Evolutionary conservation across 2,113 vertebrate species (phyloP).

Genomic region (Sylvietta virens): DNA sequence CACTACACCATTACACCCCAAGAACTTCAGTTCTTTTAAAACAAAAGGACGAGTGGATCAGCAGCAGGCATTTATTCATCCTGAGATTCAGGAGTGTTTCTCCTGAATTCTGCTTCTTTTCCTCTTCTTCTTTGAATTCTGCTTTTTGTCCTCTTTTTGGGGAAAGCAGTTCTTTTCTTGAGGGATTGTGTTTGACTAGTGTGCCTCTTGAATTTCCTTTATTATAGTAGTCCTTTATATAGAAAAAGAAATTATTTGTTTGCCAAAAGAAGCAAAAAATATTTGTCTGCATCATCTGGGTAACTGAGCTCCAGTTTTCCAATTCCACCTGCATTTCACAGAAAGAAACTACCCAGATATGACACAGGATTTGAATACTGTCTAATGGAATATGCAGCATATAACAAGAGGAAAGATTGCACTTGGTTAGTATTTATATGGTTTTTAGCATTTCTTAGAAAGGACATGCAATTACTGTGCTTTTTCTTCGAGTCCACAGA

Average conservation of each 20-base stretch:
- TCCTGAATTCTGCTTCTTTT: not conserved
- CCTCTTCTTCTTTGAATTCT: not conserved
- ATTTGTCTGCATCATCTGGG: not conserved
- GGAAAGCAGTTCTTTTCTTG: not conserved
- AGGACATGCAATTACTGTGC: not conserved
- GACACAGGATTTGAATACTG: not conserved
- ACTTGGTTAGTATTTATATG: not conserved
- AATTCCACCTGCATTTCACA: not conserved
- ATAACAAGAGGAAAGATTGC: not conserved
- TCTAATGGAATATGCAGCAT: not conserved
- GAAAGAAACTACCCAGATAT: not conserved
- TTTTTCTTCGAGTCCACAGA: not conserved
- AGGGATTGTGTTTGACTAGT: not conserved
- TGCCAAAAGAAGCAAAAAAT: not conserved
- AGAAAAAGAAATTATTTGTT: not conserved
- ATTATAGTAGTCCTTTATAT: not conserved
- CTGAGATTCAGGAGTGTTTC: not conserved
- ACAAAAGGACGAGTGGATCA: not conserved
- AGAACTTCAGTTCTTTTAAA: not conserved
- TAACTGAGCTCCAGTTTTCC: not conserved
- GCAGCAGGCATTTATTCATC: not conserved
- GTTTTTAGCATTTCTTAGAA: not conserved
- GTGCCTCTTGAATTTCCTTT: not conserved
- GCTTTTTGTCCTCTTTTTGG: not conserved
- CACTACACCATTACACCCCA: not conserved